These are phyloP conservation scores for Pocillopora verrucosa DNA, from an alignment of 64 coral and sea anemone species.

Conservation along the genomic window DNA sequence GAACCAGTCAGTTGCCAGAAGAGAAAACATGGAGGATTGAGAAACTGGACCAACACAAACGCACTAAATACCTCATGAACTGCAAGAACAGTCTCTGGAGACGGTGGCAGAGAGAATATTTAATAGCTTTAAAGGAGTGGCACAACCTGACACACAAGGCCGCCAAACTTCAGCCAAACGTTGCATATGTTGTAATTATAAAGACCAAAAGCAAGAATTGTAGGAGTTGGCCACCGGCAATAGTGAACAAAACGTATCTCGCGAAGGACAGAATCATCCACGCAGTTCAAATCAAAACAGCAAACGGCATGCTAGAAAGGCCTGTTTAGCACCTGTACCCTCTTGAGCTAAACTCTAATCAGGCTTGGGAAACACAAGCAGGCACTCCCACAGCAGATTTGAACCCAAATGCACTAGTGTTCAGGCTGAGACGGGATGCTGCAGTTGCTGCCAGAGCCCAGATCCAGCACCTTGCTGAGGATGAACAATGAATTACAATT, in stretches of 20 bases:
- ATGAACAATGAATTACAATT: too few species aligned
- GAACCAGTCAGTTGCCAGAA: slow-evolving; percentile 42
- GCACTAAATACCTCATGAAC: slow-evolving; percentile 40
- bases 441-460: too few species aligned
- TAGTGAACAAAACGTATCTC: too few species aligned
- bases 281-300: too few species aligned
- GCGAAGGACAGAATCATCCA: too few species aligned
- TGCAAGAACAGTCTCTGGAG: slow-evolving; percentile 55
- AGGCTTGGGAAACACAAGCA: neutral
- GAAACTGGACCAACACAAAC: slow-evolving; percentile 33
- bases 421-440: too few species aligned
- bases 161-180: slow-evolving; percentile 13
- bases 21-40: slow-evolving; percentile 31
- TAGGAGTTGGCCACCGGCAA: neutral
- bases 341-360: slow-evolving; percentile 7
- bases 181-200: slow-evolving; percentile 30
- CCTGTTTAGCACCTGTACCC: slow-evolving; percentile 26
- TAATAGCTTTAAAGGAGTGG: slow-evolving; percentile 32
- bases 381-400: too few species aligned
- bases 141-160: slow-evolving; percentile 56
- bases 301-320: neutral
- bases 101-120: slow-evolving; percentile 51
- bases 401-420: too few species aligned
- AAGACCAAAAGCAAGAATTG: slow-evolving; percentile 23
- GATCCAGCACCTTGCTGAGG: too few species aligned